A percentile compares a stretch with the other conserved stretches of the same genome.
These are phyloP conservation scores for Crenichthys baileyi DNA, from an alignment of 2,797 vertebrate species.

Conservation along the genomic window DNA sequence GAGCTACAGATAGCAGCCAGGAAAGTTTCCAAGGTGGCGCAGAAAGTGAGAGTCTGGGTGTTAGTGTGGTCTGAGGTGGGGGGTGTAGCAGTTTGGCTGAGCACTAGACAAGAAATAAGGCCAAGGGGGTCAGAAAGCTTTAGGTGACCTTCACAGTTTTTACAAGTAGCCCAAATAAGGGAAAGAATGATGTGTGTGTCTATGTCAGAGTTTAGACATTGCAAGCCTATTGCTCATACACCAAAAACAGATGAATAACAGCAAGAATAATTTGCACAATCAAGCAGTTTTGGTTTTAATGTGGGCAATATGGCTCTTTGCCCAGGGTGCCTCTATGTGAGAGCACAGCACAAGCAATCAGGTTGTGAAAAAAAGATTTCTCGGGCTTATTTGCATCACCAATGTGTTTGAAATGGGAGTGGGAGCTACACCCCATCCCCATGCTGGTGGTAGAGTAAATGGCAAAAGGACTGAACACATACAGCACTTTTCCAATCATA, in stretches of 20 bases:
- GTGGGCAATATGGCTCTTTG: not conserved
- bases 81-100: constrained; percentile 52
- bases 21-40: constrained; percentile 77
- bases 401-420: not conserved
- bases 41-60: constrained; percentile 62
- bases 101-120: constrained; percentile 52
- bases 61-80: constrained; percentile 69
- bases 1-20: constrained; percentile 68
- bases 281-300: not conserved
- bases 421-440: not conserved
- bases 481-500: no score
- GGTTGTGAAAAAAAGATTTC: not conserved
- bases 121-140: constrained; percentile 53
- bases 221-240: constrained; percentile 39
- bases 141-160: constrained; percentile 50
- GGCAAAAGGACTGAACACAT: no score
- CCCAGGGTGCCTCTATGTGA: not conserved
- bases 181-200: constrained; percentile 26
- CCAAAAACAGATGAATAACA: constrained; percentile 58
- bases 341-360: not conserved
- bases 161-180: constrained; percentile 53
- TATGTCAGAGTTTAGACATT: constrained; percentile 37
- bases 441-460: no score
- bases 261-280: constrained; percentile 26
- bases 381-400: not conserved